phyloP scores from a whole-genome alignment of 2,888 invertebrate species.

The Scaptomyza cyrtandrae region DNA sequence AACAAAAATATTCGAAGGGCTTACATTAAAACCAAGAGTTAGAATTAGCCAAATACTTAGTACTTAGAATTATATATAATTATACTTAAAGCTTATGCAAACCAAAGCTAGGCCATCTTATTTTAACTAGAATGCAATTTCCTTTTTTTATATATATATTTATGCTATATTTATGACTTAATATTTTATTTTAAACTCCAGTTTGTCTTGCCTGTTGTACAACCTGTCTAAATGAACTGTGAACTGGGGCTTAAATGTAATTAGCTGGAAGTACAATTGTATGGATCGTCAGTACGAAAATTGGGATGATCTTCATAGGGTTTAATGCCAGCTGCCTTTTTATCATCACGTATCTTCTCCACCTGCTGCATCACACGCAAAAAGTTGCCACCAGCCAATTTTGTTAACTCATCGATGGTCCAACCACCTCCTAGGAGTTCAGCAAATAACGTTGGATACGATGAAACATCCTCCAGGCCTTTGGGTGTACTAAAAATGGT shows the following conservation, averaged over 20 bases:
- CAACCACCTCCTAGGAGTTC: conserved; percentile 92
- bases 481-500: conserved; percentile 88
- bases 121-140: conserved; percentile 39
- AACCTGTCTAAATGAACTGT: conserved; percentile 52
- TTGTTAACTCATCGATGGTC: conserved; percentile 91
- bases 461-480: conserved; percentile 92
- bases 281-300: conserved; percentile 84
- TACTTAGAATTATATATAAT: conserved; percentile 2
- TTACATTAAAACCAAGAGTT: conserved; percentile 20
- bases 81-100: conserved; percentile 69
- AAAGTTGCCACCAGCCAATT: conserved; percentile 91
- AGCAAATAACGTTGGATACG: conserved; percentile 91
- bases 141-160: conserved; percentile 10
- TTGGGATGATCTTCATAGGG: conserved; percentile 89
- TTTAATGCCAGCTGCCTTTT: conserved; percentile 88
- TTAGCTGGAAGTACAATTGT: conserved; percentile 85
- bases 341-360: conserved; percentile 90
- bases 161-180: conserved; percentile 1
- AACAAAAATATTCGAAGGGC: conserved; percentile 46
- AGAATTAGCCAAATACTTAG: conserved; percentile 37
- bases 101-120: conserved; percentile 62
- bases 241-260: conserved; percentile 67
- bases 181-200: conserved; percentile 14
- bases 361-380: conserved; percentile 88
- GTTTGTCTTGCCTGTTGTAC: conserved; percentile 49